phyloP scores from a whole-genome alignment of 2,113 vertebrate species.

The Haplochromis vanheusdeni region DNA sequence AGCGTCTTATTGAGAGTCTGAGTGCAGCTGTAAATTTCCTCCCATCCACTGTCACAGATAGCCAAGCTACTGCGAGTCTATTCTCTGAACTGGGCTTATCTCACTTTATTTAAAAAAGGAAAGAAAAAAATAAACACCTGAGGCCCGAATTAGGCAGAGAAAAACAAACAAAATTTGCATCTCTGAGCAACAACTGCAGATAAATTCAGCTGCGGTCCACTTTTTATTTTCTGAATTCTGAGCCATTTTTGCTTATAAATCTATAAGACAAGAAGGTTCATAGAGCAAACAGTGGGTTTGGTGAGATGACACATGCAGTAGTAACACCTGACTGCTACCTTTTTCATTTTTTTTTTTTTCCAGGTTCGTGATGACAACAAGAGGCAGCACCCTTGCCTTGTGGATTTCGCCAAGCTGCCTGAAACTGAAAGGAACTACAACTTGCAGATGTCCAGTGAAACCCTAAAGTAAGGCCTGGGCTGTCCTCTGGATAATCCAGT shows the following conservation, averaged over 20 bases:
- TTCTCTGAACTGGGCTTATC: not conserved
- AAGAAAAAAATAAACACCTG: not conserved
- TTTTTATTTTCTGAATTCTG: not conserved
- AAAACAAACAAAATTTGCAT: not conserved
- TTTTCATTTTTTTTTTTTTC: not conserved
- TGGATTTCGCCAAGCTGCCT: constrained; percentile 92
- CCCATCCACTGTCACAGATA: not conserved
- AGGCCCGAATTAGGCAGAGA: not conserved
- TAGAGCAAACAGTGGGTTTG: not conserved
- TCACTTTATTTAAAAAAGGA: not conserved
- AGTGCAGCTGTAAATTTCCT: not conserved
- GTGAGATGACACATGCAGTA: not conserved
- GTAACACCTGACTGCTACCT: not conserved
- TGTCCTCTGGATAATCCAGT: not conserved
- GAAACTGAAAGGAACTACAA: constrained; percentile 99
- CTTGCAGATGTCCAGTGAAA: constrained; percentile 97
- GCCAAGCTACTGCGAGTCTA: not conserved
- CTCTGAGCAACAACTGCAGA: not conserved
- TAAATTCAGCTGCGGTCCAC: not conserved
- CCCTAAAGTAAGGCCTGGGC: constrained; percentile 82
- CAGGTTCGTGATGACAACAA: constrained; percentile 97
- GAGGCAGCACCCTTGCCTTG: constrained; percentile 95
- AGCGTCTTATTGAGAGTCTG: not conserved
- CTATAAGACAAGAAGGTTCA: not conserved
- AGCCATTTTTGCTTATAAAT: not conserved